Evolutionary conservation across 2,113 vertebrate genomes (phyloP), one percentile per base, ranked within the genome.

Genomic region (Cavia aperea): DNA sequence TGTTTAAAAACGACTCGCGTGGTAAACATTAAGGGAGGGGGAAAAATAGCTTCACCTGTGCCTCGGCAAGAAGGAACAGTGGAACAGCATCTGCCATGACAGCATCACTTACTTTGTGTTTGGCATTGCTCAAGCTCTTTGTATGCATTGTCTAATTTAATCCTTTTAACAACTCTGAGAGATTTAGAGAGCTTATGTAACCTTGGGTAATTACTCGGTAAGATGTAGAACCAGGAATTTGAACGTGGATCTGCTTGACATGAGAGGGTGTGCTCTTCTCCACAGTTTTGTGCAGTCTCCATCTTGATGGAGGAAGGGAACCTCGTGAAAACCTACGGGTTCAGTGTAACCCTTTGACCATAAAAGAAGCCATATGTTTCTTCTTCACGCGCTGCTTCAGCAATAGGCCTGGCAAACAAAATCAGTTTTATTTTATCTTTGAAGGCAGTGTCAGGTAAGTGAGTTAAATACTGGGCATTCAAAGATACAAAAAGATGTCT

Each of bases 211-310:
- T 63, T 51, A 26, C 72, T 66, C 56, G 49, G 46, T 85, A 86
- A 88, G 92, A 86, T 43, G 58, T n/a, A 89, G 81, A 86, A 62
- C 49, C 89, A 93, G 79, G 51, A 95, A 66, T 81, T 86, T 81
- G 49, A 95, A 46, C 49, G 43, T 81, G 65, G 73, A 43, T 92
- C 81, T 89, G 56, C 31, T 72, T 84, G 49, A 54, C n/a, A 60
- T 29, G 63, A 43, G 93, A 73, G 24, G 23, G 4, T 83, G 33
- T 78, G 26, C 11, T 78, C 43, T 60, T 88, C 36, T 21, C 51
- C 68, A 33, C 7, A 16, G 24, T 83, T 26, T n/a, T 7, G 0
- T 1, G 1, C 43, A 70, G 36, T 39, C 29, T 82, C 23, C 58
- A 39, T 75, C 4, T 75, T 73, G 46, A 58, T 49, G 43, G 15